Base-by-base conservation (phyloP, 1,140 invertebrate species). In the Portunus trituberculatus region DNA sequence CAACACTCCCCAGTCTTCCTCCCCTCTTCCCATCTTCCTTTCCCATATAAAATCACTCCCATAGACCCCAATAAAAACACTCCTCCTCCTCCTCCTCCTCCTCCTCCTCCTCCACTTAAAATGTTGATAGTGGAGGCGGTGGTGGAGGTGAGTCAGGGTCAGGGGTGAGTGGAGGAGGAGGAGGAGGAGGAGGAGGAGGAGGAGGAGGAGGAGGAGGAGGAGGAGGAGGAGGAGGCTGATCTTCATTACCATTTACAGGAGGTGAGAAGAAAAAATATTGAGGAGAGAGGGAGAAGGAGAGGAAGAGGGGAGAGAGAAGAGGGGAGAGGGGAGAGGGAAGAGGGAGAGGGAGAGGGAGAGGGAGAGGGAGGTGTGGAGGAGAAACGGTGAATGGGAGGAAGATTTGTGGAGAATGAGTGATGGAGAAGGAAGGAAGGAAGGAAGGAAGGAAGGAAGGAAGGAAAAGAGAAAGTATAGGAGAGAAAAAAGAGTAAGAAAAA, bases 161-260 rank as follows among this genome's bases (percentile, higher is more conserved):
- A 46, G 83, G 83, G 46, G 83, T 39, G 20, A 29, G 39, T 31
- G 87, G 87, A 94, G 87, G 87, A 94, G 87, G 87, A 94, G 31
- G 39, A 39, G 48, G 20, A 25, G 25, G 39, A 28, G 48, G 92
- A 25, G 25, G 83, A 31, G 83, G 39, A 93, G 83, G 83, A 48
- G 92, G 82, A 32, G 52, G 39, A 87, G 87, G 87, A 94, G 87
- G 87, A 94, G 93, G 29, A 45, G 86, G 48, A 45, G 84, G 45
- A 84, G 92, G 92, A 45, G 84, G 45, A 84, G 92, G 92, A 84
- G 92, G 92, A 84, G 92, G 82, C 39, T 84, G 59, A 29, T 67
- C 86, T 94, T 89, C 93, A 94, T 94, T 89, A 89, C 93, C 93
- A 93, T 93, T 93, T 93, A 93, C 93, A 93, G 93, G 93, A 93